Base-by-base conservation (phyloP, 2,888 invertebrate genomes). In the Drosophila suboccidentalis region DNA sequence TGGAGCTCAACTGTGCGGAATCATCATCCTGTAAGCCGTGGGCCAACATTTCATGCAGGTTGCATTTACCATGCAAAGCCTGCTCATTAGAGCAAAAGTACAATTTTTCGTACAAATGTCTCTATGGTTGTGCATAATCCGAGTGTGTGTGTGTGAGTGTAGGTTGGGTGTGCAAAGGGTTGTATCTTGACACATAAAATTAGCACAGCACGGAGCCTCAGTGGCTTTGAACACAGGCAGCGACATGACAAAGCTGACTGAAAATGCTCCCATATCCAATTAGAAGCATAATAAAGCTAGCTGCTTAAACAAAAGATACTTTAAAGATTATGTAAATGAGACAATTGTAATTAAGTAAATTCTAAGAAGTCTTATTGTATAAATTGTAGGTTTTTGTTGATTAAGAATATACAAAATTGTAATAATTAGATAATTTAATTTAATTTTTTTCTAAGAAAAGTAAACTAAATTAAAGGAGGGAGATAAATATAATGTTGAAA, bases 51-150 rank as follows among this genome's bases (percentile, higher is more conserved):
- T 59, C 62, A 64, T 66, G 54, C 61, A 55, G 64, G 63, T 73
- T 78, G 58, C 67, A 67, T 69, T 72, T 61, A 47, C 65, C 8
- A 58, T 57, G 75, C 71, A 76, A 77, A 70, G 67, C 50, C 70
- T 71, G 80, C 80, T 80, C 80, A 80, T 80, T 80, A 80, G 78
- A 80, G 80, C 58, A 72, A 70, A 72, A 66, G 74, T 78, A 69
- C 71, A 72, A 69, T 65, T 75, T 78, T 63, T 55, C 41, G 46
- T 71, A 34, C 58, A 58, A 46, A 53, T 58, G 38, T 58, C 32
- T 32, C 19, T 57, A 54, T 55, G 26, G n/a, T 46, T 19, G 19
- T 46, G 26, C 17, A n/a, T n/a, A 19, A 41, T 15, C 8, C 17
- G 22, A 26, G 22, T 51, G 38, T 41, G 32, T 47, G 15, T 36